Percentiles rank a stretch among this genome's conserved stretches.
phyloP scores from a whole-genome alignment of 1,140 invertebrate genomes.

The Asobara japonica region DNA sequence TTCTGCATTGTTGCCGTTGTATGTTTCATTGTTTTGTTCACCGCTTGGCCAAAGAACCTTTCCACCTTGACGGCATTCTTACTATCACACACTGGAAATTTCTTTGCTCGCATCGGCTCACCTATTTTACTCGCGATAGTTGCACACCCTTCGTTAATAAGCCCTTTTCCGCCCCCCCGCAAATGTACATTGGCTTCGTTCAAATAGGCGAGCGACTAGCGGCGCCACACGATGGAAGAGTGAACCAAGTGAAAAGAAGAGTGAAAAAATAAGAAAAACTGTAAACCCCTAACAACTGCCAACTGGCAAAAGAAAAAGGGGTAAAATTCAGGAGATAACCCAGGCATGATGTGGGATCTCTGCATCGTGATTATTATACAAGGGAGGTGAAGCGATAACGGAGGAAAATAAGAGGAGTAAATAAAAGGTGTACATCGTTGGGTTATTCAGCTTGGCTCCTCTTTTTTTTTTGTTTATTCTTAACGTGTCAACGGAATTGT shows the following conservation, averaged over 20 bases:
- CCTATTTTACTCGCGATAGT: background rate
- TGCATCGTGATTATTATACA: background rate
- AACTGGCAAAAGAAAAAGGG: background rate
- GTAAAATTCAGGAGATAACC: conserved; percentile 4
- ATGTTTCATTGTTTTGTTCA: conserved; percentile 9
- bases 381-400: background rate
- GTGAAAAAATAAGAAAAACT: background rate
- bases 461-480: background rate
- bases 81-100: background rate
- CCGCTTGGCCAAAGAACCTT: background rate
- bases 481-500: conserved; percentile 3
- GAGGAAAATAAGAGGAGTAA: background rate
- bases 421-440: background rate
- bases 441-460: background rate
- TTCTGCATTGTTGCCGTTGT: conserved; percentile 22
- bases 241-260: conserved; percentile 6
- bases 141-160: background rate
- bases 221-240: conserved; percentile 11
- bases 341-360: background rate
- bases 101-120: background rate
- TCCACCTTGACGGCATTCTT: conserved; percentile 2
- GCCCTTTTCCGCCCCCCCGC: background rate
- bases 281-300: background rate
- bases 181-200: conserved; percentile 17
- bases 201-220: background rate